phyloP scores from a whole-genome alignment of 2,888 invertebrate genomes.

The Drosophila merina region DNA sequence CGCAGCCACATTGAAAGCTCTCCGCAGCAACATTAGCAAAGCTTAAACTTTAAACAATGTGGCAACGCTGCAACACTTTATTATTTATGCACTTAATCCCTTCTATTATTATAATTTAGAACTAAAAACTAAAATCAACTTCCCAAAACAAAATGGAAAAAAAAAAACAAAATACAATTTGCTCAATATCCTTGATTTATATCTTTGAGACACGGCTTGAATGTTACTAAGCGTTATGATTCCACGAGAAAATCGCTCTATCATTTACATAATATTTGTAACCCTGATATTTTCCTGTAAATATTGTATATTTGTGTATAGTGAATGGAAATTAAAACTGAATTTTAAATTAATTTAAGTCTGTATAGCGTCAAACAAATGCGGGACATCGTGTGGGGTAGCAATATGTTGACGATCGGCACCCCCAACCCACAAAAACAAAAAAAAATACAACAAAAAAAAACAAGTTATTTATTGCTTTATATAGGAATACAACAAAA shows the following conservation, averaged over 20 bases:
- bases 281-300: slow-evolving; percentile 66
- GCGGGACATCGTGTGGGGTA: slow-evolving; percentile 18
- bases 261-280: slow-evolving; percentile 50
- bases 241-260: slow-evolving; percentile 44
- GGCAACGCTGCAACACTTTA: slow-evolving; percentile 29
- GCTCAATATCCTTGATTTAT: slow-evolving; percentile 66
- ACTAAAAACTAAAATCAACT: slow-evolving; percentile 7
- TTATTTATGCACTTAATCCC: slow-evolving; percentile 25
- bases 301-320: slow-evolving; percentile 81
- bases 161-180: slow-evolving; percentile 55
- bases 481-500: slow-evolving; percentile 75
- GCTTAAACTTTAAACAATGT: slow-evolving; percentile 30
- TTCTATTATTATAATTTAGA: slow-evolving; percentile 10
- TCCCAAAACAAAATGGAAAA: slow-evolving; percentile 10
- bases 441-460: slow-evolving; percentile 44
- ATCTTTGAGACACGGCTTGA: slow-evolving; percentile 48
- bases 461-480: slow-evolving; percentile 81
- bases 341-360: slow-evolving; percentile 75
- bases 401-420: slow-evolving; percentile 50
- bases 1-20: slow-evolving; percentile 69
- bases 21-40: slow-evolving; percentile 6
- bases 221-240: slow-evolving; percentile 43
- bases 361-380: slow-evolving; percentile 72
- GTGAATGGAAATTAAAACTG: slow-evolving; percentile 60
- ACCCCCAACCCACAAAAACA: slow-evolving; percentile 25